Evolutionary conservation across 2,113 vertebrate species (phyloP), one percentile per base, ranked within the genome.

Genomic region (Sebastes schlegelii): DNA sequence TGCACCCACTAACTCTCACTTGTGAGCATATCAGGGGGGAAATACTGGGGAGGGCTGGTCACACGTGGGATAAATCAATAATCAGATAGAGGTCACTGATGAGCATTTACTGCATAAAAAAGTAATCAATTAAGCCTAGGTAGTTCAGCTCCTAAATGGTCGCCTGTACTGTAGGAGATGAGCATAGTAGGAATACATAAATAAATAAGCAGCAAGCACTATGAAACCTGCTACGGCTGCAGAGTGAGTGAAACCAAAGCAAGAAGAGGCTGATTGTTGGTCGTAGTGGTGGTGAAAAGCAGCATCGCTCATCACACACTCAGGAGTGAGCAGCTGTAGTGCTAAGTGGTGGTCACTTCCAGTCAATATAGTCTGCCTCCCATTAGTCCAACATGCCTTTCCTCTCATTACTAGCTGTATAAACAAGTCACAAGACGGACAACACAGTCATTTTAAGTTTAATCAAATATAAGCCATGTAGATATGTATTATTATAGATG

Each of bases 121-220:
- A 73, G 49, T 21, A 52, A 76, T 72, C 46, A 23, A 19, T 80
- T 88, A 64, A 83, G 55, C 57, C 60, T 12, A 61, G 74, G 26
- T 43, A 23, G 51, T 58, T 70, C 43, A 73, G 19, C 65, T 73
- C 43, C 34, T 62, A 73, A 71, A 64, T 62, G 7, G 65, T 34
- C 6, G n/a, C 5, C 60, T 65, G 71, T 14, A 51, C 48, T 52
- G 58, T 23, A 45, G 49, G 71, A 78, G 82, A 76, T 54, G 68
- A 78, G 60, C 77, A 75, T 64, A 73, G 78, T 63, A 60, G 52
- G 46, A 74, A 84, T 65, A 64, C 76, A 90, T 93, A 40, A 91
- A 91, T 91, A 88, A 91, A 79, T 89, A 34, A 92, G 74, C 16
- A 80, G 65, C 23, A 42, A 68, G 73, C 74, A 40, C 78, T 60